Base-by-base conservation (phyloP, 2,113 vertebrate genomes). In the Eclectus roratus region DNA sequence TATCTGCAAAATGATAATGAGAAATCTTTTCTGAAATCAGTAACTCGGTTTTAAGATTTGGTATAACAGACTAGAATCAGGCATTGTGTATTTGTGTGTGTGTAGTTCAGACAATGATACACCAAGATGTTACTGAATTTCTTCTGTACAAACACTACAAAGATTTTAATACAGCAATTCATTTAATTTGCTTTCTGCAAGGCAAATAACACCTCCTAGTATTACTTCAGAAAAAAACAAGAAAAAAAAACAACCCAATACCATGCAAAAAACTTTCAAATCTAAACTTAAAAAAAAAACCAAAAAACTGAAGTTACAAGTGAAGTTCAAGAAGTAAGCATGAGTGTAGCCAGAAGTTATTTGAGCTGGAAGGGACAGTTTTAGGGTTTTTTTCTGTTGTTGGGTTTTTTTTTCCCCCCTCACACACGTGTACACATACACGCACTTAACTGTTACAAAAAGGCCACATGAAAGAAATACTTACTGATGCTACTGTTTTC, bases 401-500 rank as follows among this genome's bases (percentile, higher is more conserved):
- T 23, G 11, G 6, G n/a, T 7, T 0, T 8, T 43, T 73, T 49
- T 27, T 5, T 11, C 10, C 11, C 16, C 15, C 13, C 10, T 5
- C n/a, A 50, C 3, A 47, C 4, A 1, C 11, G 23, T 6, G 20
- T 46, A 46, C 2, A 25, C 15, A 9, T 1, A 29, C 0, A 7
- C 21, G 19, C n/a, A 27, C 23, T 50, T 18, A 64, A 24, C 33
- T 19, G 46, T 56, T 56, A 60, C 52, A 76, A 27, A 92, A 85
- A 70, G n/a, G 44, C 49, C 21, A 39, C 11, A 5, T 20, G 33
- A n/a, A 88, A 87, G 49, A 14, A 52, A 61, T 47, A 99, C 99
- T 95, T 97, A 99, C 99, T 98, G 93, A 98, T 97, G 28, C 97
- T 89, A n/a, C 93, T 90, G 94, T n/a, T 98, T 93, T 99, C 98